Percentiles rank a stretch among this genome's conserved stretches.
These are phyloP conservation scores for Apocheima hispidaria DNA, from an alignment of 2,888 invertebrate genomes.

Conservation along the genomic window DNA sequence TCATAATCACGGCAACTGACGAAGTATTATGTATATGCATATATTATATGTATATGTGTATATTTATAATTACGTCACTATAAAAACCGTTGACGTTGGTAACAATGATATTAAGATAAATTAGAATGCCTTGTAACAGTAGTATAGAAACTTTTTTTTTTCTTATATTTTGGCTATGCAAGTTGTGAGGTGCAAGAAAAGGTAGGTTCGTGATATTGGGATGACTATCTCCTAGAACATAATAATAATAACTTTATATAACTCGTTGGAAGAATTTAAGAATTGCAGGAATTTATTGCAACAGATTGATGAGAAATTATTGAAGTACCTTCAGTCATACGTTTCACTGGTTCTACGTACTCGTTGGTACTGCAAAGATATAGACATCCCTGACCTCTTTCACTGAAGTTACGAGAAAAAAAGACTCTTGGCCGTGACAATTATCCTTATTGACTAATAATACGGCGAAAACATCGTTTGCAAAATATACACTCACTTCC, in stretches of 20 bases:
- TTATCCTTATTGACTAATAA: conserved; percentile 1
- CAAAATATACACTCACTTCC: background rate
- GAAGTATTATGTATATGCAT: too few relatives aligned
- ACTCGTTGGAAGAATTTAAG: too few relatives aligned
- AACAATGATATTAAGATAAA: background rate
- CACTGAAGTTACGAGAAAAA: background rate
- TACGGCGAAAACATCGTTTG: background rate
- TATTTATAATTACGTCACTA: background rate
- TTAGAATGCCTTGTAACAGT: background rate
- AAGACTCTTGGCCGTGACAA: background rate
- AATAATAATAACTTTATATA: too few relatives aligned
- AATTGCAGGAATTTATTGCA: background rate
- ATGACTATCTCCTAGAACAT: too few relatives aligned
- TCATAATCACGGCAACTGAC: background rate
- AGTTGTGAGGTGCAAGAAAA: too few relatives aligned
- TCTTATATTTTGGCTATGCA: too few relatives aligned
- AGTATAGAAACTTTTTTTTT: too few relatives aligned
- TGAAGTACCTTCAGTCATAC: background rate
- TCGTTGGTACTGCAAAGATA: background rate
- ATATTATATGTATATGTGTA: too few relatives aligned
- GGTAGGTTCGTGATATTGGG: too few relatives aligned
- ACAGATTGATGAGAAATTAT: background rate
- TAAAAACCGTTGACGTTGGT: conserved; percentile 11
- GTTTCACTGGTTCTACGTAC: too few relatives aligned
- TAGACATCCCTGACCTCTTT: conserved; percentile 1